Conservation (phyloP, 2,113 vertebrate species). For the Microcebus ravelobensis region DNA sequence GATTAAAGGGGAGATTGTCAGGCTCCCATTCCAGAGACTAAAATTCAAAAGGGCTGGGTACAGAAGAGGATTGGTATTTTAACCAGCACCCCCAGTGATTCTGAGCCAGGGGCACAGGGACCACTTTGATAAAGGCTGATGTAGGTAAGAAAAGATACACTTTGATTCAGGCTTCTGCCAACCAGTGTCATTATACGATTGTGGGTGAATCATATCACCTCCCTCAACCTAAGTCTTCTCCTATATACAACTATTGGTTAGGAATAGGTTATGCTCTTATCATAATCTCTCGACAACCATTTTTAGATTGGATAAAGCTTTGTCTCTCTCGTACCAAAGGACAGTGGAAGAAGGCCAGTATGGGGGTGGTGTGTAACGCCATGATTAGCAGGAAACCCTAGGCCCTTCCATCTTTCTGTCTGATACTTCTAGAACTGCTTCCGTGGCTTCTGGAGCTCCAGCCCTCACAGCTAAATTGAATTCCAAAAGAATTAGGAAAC, state of each 20-base stretch:
- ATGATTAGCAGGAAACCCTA: not conserved
- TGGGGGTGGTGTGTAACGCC: rapidly evolving
- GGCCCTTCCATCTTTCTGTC: rapidly evolving
- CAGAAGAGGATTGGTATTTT: not conserved
- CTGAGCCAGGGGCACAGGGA: rapidly evolving
- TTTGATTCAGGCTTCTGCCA: not conserved
- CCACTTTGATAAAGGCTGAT: not conserved
- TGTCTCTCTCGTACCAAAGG: not conserved
- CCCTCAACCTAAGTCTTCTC: not conserved
- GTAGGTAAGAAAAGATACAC: not conserved
- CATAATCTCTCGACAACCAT: not conserved
- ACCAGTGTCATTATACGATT: not conserved
- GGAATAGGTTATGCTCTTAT: not conserved
- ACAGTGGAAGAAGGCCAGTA: not conserved
- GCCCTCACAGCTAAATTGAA: not conserved
- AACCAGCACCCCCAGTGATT: not conserved
- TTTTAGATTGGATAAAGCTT: not conserved
- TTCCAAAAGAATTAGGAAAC: not conserved
- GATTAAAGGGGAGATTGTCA: not conserved
- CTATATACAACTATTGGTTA: not conserved
- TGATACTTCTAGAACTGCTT: not conserved
- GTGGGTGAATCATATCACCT: not conserved
- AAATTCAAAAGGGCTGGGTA: not conserved
- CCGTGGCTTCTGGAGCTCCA: not conserved
- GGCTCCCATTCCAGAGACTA: not conserved